phyloP scores from a whole-genome alignment of 2,113 vertebrate species.

The Tychaedon coryphoeus region DNA sequence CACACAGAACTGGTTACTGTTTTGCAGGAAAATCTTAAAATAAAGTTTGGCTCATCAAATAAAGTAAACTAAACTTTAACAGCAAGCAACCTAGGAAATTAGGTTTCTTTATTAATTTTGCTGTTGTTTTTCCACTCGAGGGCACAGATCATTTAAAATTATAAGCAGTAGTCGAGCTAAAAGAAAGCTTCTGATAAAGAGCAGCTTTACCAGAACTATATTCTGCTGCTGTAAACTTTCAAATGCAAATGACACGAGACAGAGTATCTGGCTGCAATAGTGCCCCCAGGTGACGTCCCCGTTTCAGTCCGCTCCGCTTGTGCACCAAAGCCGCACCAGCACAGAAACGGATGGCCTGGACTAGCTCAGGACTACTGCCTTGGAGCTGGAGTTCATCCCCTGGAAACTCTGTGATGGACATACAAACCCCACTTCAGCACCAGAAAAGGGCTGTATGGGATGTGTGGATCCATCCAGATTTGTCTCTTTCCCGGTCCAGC shows the following conservation, averaged over 20 bases:
- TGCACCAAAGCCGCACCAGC: not conserved
- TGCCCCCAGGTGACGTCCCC: not conserved
- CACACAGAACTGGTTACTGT: not conserved
- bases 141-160: slow-evolving; percentile 17
- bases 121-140: not conserved
- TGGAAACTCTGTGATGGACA: not conserved
- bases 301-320: not conserved
- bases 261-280: not conserved
- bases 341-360: not conserved
- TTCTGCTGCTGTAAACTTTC: not conserved
- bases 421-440: not conserved
- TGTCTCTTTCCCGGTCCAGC: not conserved
- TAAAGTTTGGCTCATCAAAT: slow-evolving; percentile 9
- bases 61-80: slow-evolving; percentile 7
- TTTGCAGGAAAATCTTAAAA: slow-evolving; percentile 7
- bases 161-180: not conserved
- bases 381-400: not conserved
- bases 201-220: not conserved
- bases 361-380: not conserved
- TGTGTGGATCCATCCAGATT: not conserved
- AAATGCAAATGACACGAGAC: not conserved
- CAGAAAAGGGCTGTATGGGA: not conserved
- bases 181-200: slow-evolving; percentile 32
- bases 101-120: not conserved
- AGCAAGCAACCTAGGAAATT: slow-evolving; percentile 10